These are phyloP conservation scores for Notoglanidium macrostoma DNA, from an alignment of 2,797 vertebrate genomes.

Conservation along the genomic window DNA sequence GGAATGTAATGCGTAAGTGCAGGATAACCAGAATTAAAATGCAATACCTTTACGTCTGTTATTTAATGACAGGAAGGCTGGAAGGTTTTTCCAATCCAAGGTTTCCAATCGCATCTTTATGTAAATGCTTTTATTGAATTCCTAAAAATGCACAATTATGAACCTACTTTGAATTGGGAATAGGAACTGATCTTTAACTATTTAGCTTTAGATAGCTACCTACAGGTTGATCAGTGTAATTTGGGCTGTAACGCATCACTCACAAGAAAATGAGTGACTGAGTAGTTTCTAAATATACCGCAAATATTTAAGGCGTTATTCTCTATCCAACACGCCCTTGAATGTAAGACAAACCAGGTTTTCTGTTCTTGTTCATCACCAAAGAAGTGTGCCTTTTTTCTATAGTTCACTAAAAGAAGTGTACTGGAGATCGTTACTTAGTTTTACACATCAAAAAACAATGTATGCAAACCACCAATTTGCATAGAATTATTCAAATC, in stretches of 20 bases:
- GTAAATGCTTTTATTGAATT: neutral
- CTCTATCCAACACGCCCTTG: neutral
- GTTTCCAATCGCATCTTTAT: neutral
- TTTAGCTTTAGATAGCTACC: neutral
- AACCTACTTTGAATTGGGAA: neutral
- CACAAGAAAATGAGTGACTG: neutral
- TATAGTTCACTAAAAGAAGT: neutral
- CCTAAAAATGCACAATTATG: neutral
- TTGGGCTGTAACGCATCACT: neutral
- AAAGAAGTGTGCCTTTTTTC: neutral
- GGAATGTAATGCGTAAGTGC: too few relatives aligned
- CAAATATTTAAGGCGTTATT: neutral
- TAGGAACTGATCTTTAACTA: neutral
- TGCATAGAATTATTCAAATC: neutral
- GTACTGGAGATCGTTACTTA: neutral
- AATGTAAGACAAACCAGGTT: neutral
- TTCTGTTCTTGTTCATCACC: slow-evolving; percentile 3
- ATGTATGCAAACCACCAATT: slow-evolving; percentile 1
- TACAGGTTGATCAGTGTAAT: slow-evolving; percentile 6
- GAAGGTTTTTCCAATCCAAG: neutral
- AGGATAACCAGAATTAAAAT: neutral
- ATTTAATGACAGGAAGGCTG: neutral
- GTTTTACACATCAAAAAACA: neutral
- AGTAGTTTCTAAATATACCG: slow-evolving; percentile 8
- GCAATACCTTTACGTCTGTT: neutral